A percentile compares a stretch with the other conserved stretches of the same genome.
These are phyloP conservation scores for Trachemys scripta DNA, from an alignment of 2,113 vertebrate species.

Conservation along the genomic window DNA sequence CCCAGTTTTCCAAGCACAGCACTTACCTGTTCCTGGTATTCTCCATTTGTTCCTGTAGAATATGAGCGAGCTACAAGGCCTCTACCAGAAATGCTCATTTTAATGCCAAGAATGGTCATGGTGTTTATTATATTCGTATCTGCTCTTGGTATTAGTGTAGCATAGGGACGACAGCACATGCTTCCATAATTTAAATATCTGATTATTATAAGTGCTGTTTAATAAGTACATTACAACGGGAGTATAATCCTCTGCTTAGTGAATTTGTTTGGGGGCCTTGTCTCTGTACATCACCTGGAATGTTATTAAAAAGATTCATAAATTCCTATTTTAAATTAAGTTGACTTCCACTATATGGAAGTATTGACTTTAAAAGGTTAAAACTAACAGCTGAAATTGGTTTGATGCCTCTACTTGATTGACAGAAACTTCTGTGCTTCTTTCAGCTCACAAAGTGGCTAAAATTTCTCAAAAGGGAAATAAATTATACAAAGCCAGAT, in stretches of 20 bases:
- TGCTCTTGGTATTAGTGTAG: rapidly evolving
- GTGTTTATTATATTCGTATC: neutral
- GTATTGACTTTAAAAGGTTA: neutral
- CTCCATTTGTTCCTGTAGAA: neutral
- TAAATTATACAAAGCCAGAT: neutral
- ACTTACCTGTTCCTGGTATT: neutral
- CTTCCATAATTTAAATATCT: neutral
- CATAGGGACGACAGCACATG: rapidly evolving
- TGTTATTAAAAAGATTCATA: neutral
- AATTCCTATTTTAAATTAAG: neutral
- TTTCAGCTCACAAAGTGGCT: neutral
- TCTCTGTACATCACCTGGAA: neutral
- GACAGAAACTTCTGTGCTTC: neutral
- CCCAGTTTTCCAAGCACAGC: neutral
- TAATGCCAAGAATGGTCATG: neutral
- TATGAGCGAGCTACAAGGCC: neutral
- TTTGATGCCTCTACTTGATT: neutral
- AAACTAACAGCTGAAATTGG: neutral
- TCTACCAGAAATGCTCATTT: rapidly evolving
- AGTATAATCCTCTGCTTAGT: neutral
- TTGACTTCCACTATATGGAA: neutral
- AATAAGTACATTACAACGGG: neutral
- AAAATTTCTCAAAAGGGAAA: neutral
- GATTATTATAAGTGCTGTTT: neutral
- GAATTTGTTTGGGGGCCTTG: neutral